Evolutionary conservation across 2,797 vertebrate genomes (phyloP).

Genomic region (Spinus olivaceus): DNA sequence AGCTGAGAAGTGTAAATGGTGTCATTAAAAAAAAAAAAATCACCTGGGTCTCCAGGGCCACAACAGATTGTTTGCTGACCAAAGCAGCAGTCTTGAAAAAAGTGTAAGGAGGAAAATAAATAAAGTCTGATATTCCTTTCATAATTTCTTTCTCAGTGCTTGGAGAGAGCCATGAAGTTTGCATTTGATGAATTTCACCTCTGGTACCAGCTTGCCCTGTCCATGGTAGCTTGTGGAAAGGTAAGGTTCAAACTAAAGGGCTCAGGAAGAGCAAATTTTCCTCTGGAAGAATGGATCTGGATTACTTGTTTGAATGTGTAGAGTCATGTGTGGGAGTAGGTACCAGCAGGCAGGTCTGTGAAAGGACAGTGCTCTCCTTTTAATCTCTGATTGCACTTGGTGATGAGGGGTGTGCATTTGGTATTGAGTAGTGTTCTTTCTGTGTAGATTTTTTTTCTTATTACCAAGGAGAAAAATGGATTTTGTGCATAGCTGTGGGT

Average conservation of each 20-base stretch:
- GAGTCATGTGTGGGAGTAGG: not conserved
- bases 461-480: not conserved
- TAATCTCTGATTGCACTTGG: not conserved
- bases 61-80: not conserved
- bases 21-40: not conserved
- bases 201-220: slow-evolving; percentile 96
- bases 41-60: not conserved
- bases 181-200: slow-evolving; percentile 96
- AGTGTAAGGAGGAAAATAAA: not conserved
- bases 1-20: not conserved
- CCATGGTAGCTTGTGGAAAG: slow-evolving; percentile 94
- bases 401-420: not conserved
- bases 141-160: slow-evolving; percentile 78
- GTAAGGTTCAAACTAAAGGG: slow-evolving; percentile 78
- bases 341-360: not conserved
- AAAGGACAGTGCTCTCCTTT: not conserved
- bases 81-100: not conserved
- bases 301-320: not conserved
- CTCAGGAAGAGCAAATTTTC: not conserved
- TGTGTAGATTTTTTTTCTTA: not conserved
- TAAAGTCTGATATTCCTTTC: not conserved
- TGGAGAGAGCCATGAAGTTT: slow-evolving; percentile 97
- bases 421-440: not conserved
- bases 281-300: not conserved
- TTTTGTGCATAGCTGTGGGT: not conserved